Percentiles rank a stretch among this genome's conserved stretches.
These are phyloP conservation scores for Sepioteuthis lessoniana DNA, from an alignment of 2,888 invertebrate species.

Conservation along the genomic window DNA sequence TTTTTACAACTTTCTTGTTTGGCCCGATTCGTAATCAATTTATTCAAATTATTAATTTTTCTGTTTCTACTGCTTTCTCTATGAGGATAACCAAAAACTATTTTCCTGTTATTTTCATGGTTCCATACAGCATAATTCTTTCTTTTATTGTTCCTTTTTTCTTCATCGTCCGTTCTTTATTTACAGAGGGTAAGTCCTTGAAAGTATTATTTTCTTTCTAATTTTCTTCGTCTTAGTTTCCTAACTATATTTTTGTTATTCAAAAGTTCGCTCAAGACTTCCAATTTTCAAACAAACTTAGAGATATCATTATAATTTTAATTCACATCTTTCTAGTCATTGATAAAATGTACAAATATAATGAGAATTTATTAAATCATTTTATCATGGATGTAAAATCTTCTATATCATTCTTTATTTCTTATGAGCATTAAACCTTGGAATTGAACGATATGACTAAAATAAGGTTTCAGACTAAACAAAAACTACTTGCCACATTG, in stretches of 20 bases:
- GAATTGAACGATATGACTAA: too few species aligned
- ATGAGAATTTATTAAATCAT: too few species aligned
- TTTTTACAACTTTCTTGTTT: not conserved
- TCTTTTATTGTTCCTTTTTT: not conserved
- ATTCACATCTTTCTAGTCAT: too few species aligned
- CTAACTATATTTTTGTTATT: not conserved
- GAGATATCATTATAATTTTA: not conserved
- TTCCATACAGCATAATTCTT: not conserved
- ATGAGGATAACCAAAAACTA: not conserved
- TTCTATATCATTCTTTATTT: too few species aligned
- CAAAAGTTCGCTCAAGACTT: not conserved
- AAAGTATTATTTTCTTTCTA: not conserved
- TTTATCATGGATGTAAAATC: too few species aligned
- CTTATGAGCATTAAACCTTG: too few species aligned
- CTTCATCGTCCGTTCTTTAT: not conserved
- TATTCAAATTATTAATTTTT: not conserved
- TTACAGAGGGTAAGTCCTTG: constrained; percentile 5
- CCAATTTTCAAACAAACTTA: not conserved
- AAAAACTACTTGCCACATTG: too few species aligned
- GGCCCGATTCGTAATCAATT: not conserved
- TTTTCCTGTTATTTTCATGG: not conserved
- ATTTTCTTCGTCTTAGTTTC: not conserved
- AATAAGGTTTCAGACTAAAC: too few species aligned
- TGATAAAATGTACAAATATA: too few species aligned
- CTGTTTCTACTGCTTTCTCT: not conserved